Percentiles rank a stretch among this genome's conserved stretches.
phyloP scores from a whole-genome alignment of 2,113 vertebrate species.

The Odobenus rosmarus region DNA sequence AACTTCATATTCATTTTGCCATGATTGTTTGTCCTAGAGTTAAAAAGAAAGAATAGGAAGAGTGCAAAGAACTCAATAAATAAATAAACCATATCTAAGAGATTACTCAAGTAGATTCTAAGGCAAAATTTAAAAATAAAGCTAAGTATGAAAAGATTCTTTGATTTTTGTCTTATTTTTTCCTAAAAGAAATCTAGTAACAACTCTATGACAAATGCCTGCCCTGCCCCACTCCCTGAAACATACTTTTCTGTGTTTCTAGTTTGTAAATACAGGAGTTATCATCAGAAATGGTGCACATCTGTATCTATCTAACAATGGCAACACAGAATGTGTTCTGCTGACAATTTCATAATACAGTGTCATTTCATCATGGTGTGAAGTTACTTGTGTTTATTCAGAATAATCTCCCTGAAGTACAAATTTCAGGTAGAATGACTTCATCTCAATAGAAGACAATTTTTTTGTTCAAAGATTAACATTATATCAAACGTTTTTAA shows the following conservation, averaged over 20 bases:
- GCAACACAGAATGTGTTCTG: background rate
- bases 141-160: background rate
- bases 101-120: conserved; percentile 25
- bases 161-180: background rate
- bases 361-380: background rate
- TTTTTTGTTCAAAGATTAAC: background rate
- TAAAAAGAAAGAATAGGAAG: conserved; percentile 43
- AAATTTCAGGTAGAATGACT: conserved; percentile 47
- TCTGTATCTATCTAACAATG: background rate
- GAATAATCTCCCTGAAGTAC: conserved; percentile 50
- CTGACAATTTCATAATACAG: background rate
- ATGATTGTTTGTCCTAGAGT: conserved; percentile 96
- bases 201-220: background rate
- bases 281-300: background rate
- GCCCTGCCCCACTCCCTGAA: background rate
- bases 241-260: background rate
- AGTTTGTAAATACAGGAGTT: background rate
- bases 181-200: conserved; percentile 39
- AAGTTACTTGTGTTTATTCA: conserved; percentile 15
- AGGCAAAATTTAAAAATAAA: background rate
- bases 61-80: background rate
- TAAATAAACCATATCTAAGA: background rate
- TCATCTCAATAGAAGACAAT: background rate
- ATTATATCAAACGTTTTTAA: conserved; percentile 16
- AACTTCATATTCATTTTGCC: conserved; percentile 99